Percentiles rank a stretch among this genome's conserved stretches.
Evolutionary conservation across 1,140 invertebrate species (phyloP).

Genomic region (Vanessa atalanta): DNA sequence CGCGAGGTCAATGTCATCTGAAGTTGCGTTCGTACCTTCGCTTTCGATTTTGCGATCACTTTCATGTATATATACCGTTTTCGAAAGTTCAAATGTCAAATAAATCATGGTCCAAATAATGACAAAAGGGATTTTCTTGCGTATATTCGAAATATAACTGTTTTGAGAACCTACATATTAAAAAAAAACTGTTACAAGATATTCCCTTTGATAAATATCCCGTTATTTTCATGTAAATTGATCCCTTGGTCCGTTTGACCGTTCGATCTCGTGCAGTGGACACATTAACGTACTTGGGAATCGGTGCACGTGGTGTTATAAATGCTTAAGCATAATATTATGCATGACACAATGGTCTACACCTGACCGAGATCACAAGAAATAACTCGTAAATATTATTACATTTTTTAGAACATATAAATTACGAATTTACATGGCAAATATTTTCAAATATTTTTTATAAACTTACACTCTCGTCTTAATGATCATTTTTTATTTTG

Average conservation of each 20-base stretch:
- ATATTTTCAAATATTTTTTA: neutral
- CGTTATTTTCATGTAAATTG: constrained; percentile 15
- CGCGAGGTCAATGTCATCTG: constrained; percentile 39
- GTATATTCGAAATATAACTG: neutral
- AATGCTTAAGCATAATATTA: constrained; percentile 16
- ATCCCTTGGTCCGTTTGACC: constrained; percentile 4
- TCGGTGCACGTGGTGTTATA: constrained; percentile 20
- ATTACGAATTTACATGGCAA: constrained; percentile 11
- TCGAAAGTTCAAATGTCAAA: constrained; percentile 12
- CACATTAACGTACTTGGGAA: constrained; percentile 30
- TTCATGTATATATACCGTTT: constrained; percentile 13
- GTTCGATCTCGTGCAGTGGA: constrained; percentile 13
- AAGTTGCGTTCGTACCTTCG: constrained; percentile 20
- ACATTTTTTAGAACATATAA: constrained; percentile 25
- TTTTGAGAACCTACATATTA: neutral
- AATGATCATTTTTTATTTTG: neutral
- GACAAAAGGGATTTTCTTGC: neutral
- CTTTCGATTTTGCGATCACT: constrained; percentile 29
- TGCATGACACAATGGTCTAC: constrained; percentile 20
- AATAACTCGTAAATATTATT: constrained; percentile 25
- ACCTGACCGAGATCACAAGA: constrained; percentile 26
- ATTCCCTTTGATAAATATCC: constrained; percentile 1
- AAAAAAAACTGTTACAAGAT: neutral
- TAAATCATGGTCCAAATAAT: neutral
- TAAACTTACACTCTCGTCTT: neutral